Percentiles rank a stretch among this genome's conserved stretches.
phyloP scores from a whole-genome alignment of 2,888 invertebrate genomes.

The Agrotis exclamationis region DNA sequence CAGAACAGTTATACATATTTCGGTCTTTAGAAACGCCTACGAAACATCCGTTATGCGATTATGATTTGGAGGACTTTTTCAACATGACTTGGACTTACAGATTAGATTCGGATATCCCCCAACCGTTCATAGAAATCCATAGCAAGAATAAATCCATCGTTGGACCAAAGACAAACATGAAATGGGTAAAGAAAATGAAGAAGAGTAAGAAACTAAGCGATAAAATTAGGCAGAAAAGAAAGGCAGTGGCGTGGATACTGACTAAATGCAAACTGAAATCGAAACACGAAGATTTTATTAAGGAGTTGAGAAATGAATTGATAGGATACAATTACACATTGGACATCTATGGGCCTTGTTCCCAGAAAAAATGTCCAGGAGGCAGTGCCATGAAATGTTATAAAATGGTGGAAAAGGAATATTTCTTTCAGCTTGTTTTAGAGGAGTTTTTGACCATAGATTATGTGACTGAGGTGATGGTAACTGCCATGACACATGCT shows the following conservation, averaged over 20 bases:
- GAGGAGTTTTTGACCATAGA: constrained; percentile 81
- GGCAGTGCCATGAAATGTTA: constrained; percentile 73
- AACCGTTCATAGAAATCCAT: constrained; percentile 79
- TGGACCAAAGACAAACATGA: constrained; percentile 75
- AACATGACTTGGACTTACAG: constrained; percentile 88
- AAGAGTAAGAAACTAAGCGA: constrained; percentile 63
- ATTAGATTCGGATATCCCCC: constrained; percentile 81
- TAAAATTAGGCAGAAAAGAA: constrained; percentile 73
- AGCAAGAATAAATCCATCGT: constrained; percentile 69
- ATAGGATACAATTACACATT: constrained; percentile 78
- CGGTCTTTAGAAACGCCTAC: constrained; percentile 79
- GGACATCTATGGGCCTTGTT: constrained; percentile 81
- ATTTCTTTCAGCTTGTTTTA: constrained; percentile 81
- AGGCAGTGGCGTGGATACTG: constrained; percentile 81
- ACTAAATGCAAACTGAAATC: constrained; percentile 77
- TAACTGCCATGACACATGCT: constrained; percentile 75
- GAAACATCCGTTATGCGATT: constrained; percentile 78
- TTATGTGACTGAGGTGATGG: constrained; percentile 79
- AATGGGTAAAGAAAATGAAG: constrained; percentile 76
- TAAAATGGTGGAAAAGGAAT: constrained; percentile 78
- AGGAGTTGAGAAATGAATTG: constrained; percentile 76
- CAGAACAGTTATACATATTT: constrained; percentile 82
- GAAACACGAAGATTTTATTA: constrained; percentile 75
- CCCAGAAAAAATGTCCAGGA: constrained; percentile 75
- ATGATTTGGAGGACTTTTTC: constrained; percentile 81